Evolutionary conservation across 2,888 invertebrate genomes (phyloP), one percentile per base, ranked within the genome.

Genomic region (Suillia variegata): DNA sequence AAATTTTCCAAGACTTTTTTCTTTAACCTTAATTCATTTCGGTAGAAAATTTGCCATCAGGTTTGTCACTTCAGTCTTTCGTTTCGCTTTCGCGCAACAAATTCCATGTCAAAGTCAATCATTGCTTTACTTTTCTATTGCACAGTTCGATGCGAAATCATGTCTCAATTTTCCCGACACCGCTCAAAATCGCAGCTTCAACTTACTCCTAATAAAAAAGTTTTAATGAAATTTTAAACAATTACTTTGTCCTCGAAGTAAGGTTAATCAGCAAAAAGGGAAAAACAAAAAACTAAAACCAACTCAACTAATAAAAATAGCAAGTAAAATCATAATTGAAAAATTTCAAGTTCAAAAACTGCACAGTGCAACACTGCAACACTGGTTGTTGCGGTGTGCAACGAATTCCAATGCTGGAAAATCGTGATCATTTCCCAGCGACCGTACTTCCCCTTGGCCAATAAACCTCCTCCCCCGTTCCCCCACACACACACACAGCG

Each of bases 21-120:
- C n/a, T n/a, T n/a, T n/a, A n/a, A n/a, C n/a, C n/a, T n/a, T n/a
- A n/a, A n/a, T n/a, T n/a, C n/a, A n/a, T n/a, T n/a, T n/a, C n/a
- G n/a, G n/a, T n/a, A n/a, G n/a, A n/a, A n/a, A n/a, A n/a, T n/a
- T n/a, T 26, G n/a, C 38, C 38, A 38, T 18, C 22, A 58, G 49
- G 59, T 58, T 58, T 12, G 55, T 56, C 20, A 52, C 48, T 55
- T 64, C 34, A 58, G 53, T 62, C 56, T 60, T 62, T 58, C 58
- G 61, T 59, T 66, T 66, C 62, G 61, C 64, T 38, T 63, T 62
- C 45, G 13, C 20, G 13, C 38, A n/a, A 45, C 17, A 17, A 45
- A 18, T 45, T 45, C 45, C n/a, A 45, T 8, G 5, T 18, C 20
- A 20, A 45, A 13, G 6, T 13, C 4, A 13, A n/a, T 38, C 10